Evolutionary conservation across 2,888 invertebrate genomes (phyloP), one percentile per base, ranked within the genome.

Genomic region (Lochmaea crataegi): DNA sequence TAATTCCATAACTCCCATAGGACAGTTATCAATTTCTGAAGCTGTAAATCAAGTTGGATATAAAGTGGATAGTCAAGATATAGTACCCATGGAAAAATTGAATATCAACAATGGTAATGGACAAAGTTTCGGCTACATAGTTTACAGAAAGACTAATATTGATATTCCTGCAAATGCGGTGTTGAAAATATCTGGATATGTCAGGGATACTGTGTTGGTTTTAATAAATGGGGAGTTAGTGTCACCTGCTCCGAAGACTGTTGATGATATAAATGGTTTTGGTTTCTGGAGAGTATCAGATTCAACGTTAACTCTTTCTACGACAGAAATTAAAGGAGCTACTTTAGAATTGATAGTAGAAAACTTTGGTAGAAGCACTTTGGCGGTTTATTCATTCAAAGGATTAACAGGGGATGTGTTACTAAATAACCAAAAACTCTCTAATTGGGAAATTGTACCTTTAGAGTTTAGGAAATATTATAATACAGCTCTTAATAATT

Each of bases 291-390:
- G 70, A 58, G 16, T 73, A 14, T 66, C 80, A 71, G 80, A 87
- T 76, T 82, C 83, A 4, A 79, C 78, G 14, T 77, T 86, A 45
- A 77, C 74, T 18, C 69, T 79, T 2, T 75, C 76, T 26, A 68
- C 65, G 73, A 60, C 75, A 11, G 71, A 74, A 26, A 69, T 78
- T 18, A 75, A 78, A 38, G 80, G 82, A 5, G 84, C 84, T 1
- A 85, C 84, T 65, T 69, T 89, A 14, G 86, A 87, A 68, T 75
- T 90, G 11, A 77, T 91, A 1, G 87, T 89, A 1, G 96, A 97
- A 87, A 96, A 94, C 84, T 94, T 94, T 87, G 96, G 96, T 10
- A 90, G 96, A 68, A 90, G 94, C 51, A 95, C 95, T 84, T 85
- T 80, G 75, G 85, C 84, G 82, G 88, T 12, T 70, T 78, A 77